Conservation (phyloP, 2,888 invertebrate species). For the Sarcophaga rosellei region DNA sequence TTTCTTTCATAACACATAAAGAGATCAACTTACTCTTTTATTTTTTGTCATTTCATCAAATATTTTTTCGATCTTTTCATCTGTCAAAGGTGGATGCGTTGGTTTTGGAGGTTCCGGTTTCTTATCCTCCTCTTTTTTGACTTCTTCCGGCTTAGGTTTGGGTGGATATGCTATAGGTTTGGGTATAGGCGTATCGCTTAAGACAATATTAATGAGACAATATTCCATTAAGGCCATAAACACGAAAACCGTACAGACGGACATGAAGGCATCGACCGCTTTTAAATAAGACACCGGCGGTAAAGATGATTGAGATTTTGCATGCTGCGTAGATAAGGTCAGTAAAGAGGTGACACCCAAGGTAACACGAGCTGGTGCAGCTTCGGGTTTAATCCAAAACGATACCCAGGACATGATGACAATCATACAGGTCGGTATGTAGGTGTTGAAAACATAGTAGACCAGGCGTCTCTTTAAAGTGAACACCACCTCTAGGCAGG, state of each 20-base stretch:
- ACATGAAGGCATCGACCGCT: conserved; percentile 96
- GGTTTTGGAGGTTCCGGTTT: conserved; percentile 72
- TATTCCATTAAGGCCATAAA: conserved; percentile 97
- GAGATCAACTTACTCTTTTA: conserved; percentile 74
- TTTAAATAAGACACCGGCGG: conserved; percentile 97
- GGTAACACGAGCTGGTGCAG: conserved; percentile 95
- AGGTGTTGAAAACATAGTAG: conserved; percentile 96
- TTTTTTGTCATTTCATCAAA: conserved; percentile 81
- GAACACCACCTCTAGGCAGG: conserved; percentile 94
- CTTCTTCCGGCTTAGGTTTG: conserved; percentile 78
- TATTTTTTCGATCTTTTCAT: conserved; percentile 80
- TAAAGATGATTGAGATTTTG: conserved; percentile 95
- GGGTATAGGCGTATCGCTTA: conserved; percentile 80
- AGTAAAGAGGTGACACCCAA: conserved; percentile 94
- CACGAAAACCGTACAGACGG: conserved; percentile 94
- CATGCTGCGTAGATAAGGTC: conserved; percentile 95
- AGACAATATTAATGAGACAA: conserved; percentile 89
- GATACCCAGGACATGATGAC: conserved; percentile 99
- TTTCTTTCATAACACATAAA: neutral
- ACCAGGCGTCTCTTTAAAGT: conserved; percentile 93
- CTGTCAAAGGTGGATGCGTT: conserved; percentile 68
- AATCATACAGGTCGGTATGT: conserved; percentile 95
- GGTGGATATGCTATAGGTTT: conserved; percentile 80
- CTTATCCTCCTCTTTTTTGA: conserved; percentile 75
- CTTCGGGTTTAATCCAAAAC: conserved; percentile 97